Base-by-base conservation (phyloP, 2,797 vertebrate species). In the Glossophaga mutica region DNA sequence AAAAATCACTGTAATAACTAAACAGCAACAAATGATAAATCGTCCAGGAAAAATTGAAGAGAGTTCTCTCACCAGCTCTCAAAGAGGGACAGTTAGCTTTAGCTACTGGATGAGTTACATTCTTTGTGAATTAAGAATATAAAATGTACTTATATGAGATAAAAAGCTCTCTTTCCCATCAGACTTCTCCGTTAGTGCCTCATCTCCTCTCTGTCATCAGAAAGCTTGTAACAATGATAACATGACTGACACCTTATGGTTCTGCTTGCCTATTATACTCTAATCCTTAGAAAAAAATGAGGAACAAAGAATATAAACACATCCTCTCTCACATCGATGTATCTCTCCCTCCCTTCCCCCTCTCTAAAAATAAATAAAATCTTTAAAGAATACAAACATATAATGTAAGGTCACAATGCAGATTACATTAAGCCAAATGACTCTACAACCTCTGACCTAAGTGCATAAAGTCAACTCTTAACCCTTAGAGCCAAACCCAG, bases 1-100 rank as follows among this genome's bases (percentile, higher is more conserved):
- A 57, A 78, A 91, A 88, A 73, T 84, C 39, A 93, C 18, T 71
- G 44, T 16, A 90, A 88, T 95, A 95, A 94, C 5, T 42, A 37
- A 84, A 79, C 3, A 68, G 34, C 44, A 84, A 34, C 44, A 85
- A 70, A 62, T 21, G 46, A 73, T 78, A 81, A 90, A 34, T 29
- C 39, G 37, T 26, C 77, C 32, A 39, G 48, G n/a, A 73, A 55
- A 84, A 85, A 79, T 5, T 18, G 11, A 32, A 9, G 42, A 24
- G 37, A 37, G 3, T 44, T 90, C 26, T 85, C 50, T 73, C 14
- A 52, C 42, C 37, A 48, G 67, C 59, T 90, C 9, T 37, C 70
- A 42, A n/a, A 15, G 65, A 90, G 1, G 6, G 29, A 42, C 44
- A 55, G 15, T n/a, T 29, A 84, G 50, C 48, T 14, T 86, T 26